Conservation (phyloP, 2,797 vertebrate genomes). For the Chiloscyllium punctatum region DNA sequence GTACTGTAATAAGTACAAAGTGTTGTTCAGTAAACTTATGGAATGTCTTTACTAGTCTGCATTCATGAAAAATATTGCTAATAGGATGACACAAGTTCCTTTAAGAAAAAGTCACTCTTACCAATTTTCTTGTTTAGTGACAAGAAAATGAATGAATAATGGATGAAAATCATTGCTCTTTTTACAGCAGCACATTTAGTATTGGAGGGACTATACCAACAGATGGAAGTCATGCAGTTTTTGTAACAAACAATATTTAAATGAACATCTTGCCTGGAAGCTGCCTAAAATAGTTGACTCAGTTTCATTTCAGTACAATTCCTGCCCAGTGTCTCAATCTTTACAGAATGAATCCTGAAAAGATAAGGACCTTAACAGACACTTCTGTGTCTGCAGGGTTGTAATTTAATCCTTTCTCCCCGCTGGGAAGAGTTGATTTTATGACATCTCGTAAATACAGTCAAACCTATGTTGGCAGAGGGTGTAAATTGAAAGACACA, state of each 20-base stretch:
- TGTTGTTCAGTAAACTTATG: neutral
- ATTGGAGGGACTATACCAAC: neutral
- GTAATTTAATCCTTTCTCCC: constrained; percentile 24
- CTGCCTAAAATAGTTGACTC: neutral
- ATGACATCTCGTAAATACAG: neutral
- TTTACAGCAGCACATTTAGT: neutral
- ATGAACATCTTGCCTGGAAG: neutral
- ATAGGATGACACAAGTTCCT: neutral
- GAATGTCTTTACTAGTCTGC: neutral
- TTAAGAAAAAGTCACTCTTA: neutral
- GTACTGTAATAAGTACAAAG: neutral
- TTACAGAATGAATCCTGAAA: neutral
- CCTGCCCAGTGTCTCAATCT: neutral
- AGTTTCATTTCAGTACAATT: neutral
- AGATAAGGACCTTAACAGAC: neutral
- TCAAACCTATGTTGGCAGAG: neutral
- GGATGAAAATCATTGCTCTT: neutral
- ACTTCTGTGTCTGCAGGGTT: constrained; percentile 18
- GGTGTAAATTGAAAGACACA: neutral
- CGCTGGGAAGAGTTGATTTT: constrained; percentile 19
- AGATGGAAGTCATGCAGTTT: neutral
- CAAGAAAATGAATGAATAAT: neutral
- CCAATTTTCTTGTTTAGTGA: neutral
- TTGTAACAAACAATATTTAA: neutral
- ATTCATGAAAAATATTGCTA: neutral